Base-by-base conservation (phyloP, 2,888 invertebrate species). In the Brachynemurus nebulosus region DNA sequence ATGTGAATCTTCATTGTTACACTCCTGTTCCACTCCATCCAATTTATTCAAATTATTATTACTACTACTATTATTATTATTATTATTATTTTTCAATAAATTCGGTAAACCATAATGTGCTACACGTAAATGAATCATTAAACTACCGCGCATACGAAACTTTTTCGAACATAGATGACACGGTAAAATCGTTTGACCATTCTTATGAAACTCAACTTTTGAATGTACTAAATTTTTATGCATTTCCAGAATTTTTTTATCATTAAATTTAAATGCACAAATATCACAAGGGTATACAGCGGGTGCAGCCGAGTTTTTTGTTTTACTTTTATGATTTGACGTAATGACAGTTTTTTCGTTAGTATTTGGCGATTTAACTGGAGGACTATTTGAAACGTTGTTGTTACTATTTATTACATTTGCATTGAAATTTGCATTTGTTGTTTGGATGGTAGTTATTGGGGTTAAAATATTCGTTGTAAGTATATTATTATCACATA, bases 101-200 rank as follows among this genome's bases (percentile, higher is more conserved):
- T 54, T 57, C 41, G 59, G 57, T 59, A 72, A 74, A 8, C 78
- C 77, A 52, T 72, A 76, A 63, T 88, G 88, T 1, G 84, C 83
- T 12, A 86, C 85, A 55, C 84, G 71, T 54, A 85, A 68, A 60
- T 88, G 88, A 4, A 88, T 80, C 72, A 86, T 80, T 6, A 88
- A 62, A 44, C 85, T 85, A 5, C 86, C 86, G 52, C 80, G 71
- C 80, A 85, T 84, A 63, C 81, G 84, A 55, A 86, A 88, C 46
- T 76, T 71, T 62, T 86, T 85, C 1, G 80, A 71, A 57, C 88
- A 88, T 45, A 86, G 65, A 57, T 85, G 81, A 56, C 88, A 88
- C 46, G 78, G 71, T 55, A 77, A 78, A 48, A 57, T 61, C 48
- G 59, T 62, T 12, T 56, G 51, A 5, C 63, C 63, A 11, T 61